Percentiles rank a stretch among this genome's conserved stretches.
phyloP scores from a whole-genome alignment of 1,140 invertebrate species.

The Popillia japonica region DNA sequence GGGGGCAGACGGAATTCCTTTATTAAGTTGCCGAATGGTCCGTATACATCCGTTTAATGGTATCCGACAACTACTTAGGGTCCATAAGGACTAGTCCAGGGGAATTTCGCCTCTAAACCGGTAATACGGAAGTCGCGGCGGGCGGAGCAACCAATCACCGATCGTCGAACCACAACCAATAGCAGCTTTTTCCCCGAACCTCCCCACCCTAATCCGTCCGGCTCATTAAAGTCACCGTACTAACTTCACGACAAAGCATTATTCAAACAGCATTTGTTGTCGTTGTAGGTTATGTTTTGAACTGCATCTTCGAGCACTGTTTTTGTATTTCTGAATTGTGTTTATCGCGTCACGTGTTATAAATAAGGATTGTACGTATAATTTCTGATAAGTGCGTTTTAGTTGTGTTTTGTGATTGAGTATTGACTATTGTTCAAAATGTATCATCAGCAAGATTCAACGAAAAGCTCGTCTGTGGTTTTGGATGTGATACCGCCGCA shows the following conservation, averaged over 20 bases:
- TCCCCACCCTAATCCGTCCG: conserved; percentile 17
- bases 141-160: conserved; percentile 55
- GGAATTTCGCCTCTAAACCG: conserved; percentile 48
- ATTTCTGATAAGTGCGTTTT: conserved; percentile 29
- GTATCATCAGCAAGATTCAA: conserved; percentile 53
- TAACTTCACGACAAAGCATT: neutral
- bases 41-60: conserved; percentile 56
- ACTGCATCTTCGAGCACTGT: neutral
- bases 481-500: conserved; percentile 56
- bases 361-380: too few relatives aligned
- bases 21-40: conserved; percentile 51
- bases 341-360: too few relatives aligned
- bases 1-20: conserved; percentile 42
- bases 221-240: conserved; percentile 19
- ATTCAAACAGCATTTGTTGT: conserved; percentile 14
- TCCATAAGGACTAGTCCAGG: conserved; percentile 53
- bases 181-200: conserved; percentile 37
- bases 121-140: conserved; percentile 39
- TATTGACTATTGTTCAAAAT: conserved; percentile 51
- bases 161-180: conserved; percentile 53
- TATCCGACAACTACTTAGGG: conserved; percentile 57
- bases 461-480: conserved; percentile 50
- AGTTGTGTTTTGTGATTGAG: conserved; percentile 29
- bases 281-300: conserved; percentile 15
- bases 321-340: too few relatives aligned